phyloP scores from a whole-genome alignment of 1,140 invertebrate species.

The Aphidius ervi region DNA sequence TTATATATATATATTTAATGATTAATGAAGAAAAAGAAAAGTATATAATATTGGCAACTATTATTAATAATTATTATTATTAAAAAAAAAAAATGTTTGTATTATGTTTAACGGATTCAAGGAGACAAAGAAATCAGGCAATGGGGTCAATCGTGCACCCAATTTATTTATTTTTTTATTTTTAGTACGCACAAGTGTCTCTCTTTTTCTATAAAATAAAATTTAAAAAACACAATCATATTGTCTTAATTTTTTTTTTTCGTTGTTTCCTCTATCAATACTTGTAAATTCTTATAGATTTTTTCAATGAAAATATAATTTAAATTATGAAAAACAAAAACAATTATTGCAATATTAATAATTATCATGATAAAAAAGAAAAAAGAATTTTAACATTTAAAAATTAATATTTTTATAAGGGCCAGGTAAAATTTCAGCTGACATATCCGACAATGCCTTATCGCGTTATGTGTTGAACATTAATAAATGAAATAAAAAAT shows the following conservation, averaged over 20 bases:
- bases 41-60: background rate
- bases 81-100: background rate
- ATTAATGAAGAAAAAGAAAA: background rate
- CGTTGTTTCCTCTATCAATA: too few relatives aligned
- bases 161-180: too few relatives aligned
- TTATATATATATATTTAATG: background rate
- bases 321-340: too few relatives aligned
- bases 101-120: background rate
- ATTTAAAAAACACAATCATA: too few relatives aligned
- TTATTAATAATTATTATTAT: background rate
- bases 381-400: conserved; percentile 5
- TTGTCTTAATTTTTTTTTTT: too few relatives aligned
- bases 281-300: too few relatives aligned
- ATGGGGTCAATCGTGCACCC: too few relatives aligned
- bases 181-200: too few relatives aligned
- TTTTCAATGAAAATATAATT: too few relatives aligned
- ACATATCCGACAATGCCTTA: conserved; percentile 56
- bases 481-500: conserved; percentile 12
- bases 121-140: background rate
- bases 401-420: conserved; percentile 50
- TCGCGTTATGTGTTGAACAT: conserved; percentile 47
- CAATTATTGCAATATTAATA: conserved; percentile 6
- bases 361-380: conserved; percentile 11
- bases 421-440: conserved; percentile 46
- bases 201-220: too few relatives aligned